These are phyloP conservation scores for Potamilus streckersoni DNA, from an alignment of 1,140 invertebrate genomes.

Conservation along the genomic window DNA sequence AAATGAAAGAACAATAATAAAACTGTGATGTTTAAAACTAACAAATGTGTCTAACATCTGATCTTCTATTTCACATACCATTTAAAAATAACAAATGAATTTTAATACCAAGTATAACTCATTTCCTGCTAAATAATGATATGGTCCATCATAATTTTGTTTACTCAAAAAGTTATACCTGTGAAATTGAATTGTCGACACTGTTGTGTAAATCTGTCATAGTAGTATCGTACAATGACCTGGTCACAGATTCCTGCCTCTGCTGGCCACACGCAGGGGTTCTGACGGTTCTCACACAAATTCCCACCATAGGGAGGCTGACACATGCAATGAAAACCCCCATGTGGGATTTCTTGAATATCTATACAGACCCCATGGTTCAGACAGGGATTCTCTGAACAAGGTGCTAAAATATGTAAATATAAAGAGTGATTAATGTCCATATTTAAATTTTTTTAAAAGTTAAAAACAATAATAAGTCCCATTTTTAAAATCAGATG, in stretches of 20 bases:
- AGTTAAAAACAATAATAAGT: neutral
- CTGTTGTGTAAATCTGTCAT: conserved; percentile 52
- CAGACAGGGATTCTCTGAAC: conserved; percentile 50
- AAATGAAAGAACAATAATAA: neutral
- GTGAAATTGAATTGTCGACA: conserved; percentile 60
- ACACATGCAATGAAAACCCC: conserved; percentile 53
- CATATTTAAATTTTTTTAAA: neutral
- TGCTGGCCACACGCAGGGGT: conserved; percentile 56
- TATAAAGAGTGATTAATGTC: conserved; percentile 1
- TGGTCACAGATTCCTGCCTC: conserved; percentile 54
- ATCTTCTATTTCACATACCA: neutral
- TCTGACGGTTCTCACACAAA: conserved; percentile 50
- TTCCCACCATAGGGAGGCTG: conserved; percentile 55
- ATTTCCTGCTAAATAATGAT: neutral
- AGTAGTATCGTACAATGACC: conserved; percentile 52
- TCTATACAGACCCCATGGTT: conserved; percentile 54
- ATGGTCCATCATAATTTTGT: neutral
- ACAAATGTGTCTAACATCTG: too few species aligned
- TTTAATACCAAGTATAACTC: neutral
- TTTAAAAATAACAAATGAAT: neutral
- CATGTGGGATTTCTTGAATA: conserved; percentile 18
- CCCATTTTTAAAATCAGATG: neutral
- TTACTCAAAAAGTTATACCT: conserved; percentile 31
- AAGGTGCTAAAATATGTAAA: conserved; percentile 51
- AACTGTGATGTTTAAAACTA: neutral